Conservation (phyloP, 2,113 vertebrate genomes). For the Elgaria multicarinata region DNA sequence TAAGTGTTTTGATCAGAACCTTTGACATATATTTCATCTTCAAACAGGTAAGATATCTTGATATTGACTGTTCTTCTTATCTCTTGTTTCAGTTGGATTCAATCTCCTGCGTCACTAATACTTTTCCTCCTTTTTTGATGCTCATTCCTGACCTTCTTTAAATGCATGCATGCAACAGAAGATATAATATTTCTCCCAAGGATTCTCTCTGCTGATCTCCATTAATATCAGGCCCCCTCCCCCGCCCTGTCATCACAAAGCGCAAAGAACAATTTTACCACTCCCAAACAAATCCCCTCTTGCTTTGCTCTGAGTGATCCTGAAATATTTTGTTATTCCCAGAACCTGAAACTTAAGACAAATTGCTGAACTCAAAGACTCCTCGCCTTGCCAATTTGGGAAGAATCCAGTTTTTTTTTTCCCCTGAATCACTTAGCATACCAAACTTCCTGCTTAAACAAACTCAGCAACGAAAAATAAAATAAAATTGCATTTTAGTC, state of each 20-base stretch:
- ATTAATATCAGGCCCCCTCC: background rate
- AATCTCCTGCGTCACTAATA: background rate
- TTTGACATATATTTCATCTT: background rate
- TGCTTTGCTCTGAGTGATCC: constrained; percentile 54
- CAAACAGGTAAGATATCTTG: background rate
- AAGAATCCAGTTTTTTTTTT: constrained; percentile 38
- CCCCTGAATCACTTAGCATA: constrained; percentile 33
- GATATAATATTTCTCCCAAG: background rate
- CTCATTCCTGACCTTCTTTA: background rate
- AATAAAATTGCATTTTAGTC: constrained; percentile 44
- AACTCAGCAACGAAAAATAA: constrained; percentile 51
- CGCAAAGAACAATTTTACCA: constrained; percentile 50
- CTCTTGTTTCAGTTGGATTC: background rate
- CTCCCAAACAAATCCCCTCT: constrained; percentile 61
- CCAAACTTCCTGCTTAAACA: constrained; percentile 51
- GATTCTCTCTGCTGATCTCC: background rate
- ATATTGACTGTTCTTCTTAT: background rate
- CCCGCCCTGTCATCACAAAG: constrained; percentile 39
- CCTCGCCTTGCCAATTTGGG: constrained; percentile 62
- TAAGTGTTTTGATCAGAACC: background rate
- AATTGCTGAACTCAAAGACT: constrained; percentile 62
- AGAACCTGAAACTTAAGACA: constrained; percentile 65
- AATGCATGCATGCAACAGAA: background rate
- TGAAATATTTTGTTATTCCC: constrained; percentile 63
- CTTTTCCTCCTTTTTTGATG: background rate